Conservation (phyloP, 2,797 vertebrate genomes). For the Paedocypris micromegethes region DNA sequence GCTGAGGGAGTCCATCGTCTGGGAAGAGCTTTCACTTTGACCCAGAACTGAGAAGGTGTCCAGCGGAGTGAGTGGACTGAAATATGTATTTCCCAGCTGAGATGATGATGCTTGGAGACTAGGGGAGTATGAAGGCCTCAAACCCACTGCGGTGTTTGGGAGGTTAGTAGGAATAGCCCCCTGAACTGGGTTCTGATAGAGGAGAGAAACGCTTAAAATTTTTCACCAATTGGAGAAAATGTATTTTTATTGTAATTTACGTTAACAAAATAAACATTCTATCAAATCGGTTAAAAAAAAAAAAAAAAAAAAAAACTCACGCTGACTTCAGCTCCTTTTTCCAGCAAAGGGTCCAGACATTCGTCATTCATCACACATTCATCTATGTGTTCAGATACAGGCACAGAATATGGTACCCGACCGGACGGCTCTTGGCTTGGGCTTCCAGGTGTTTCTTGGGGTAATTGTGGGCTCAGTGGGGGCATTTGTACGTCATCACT, state of each 20-base stretch:
- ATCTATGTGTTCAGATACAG: constrained; percentile 84
- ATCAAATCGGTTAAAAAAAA: no score
- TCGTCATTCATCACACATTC: constrained; percentile 86
- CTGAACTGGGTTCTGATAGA: constrained; percentile 71
- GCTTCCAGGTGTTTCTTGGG: constrained; percentile 69
- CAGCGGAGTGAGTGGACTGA: constrained; percentile 76
- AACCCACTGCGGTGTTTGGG: constrained; percentile 85
- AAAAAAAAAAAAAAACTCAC: constrained; percentile 48
- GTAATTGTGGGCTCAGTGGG: constrained; percentile 61
- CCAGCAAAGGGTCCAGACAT: constrained; percentile 80
- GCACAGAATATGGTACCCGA: constrained; percentile 72
- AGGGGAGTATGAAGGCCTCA: constrained; percentile 76
- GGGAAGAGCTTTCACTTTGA: constrained; percentile 66
- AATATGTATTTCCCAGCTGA: constrained; percentile 79
- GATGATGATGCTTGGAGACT: constrained; percentile 78
- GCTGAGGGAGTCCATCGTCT: constrained; percentile 80
- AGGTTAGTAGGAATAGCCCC: constrained; percentile 84
- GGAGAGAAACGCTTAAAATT: neutral
- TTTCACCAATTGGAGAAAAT: neutral
- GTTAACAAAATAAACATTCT: no score
- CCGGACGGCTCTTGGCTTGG: constrained; percentile 63
- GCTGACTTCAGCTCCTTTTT: constrained; percentile 70
- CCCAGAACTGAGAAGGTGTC: constrained; percentile 75
- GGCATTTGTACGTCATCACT: constrained; percentile 73
- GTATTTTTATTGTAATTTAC: no score